These are phyloP conservation scores for Leptosomus discolor DNA, from an alignment of 2,113 vertebrate genomes.

Conservation along the genomic window DNA sequence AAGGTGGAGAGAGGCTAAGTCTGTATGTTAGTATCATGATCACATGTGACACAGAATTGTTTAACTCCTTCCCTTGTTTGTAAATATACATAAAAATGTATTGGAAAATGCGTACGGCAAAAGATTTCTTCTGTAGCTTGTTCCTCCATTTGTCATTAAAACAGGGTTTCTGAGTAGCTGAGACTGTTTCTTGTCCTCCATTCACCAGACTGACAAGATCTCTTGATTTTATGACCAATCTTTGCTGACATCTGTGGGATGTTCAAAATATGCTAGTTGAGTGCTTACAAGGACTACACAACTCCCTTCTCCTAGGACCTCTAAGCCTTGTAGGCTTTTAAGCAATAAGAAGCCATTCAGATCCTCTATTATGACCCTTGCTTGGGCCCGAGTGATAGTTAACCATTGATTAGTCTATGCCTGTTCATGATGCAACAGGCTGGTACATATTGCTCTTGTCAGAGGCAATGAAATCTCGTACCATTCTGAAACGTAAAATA, in stretches of 20 bases:
- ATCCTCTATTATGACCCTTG: neutral
- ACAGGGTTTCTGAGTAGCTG: neutral
- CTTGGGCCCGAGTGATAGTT: neutral
- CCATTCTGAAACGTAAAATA: neutral
- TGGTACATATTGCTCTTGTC: neutral
- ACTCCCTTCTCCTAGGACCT: neutral
- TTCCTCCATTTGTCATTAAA: neutral
- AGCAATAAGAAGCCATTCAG: neutral
- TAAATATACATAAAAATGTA: neutral
- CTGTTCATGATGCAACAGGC: neutral
- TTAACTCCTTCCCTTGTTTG: neutral
- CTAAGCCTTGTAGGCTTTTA: neutral
- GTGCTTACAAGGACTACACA: neutral
- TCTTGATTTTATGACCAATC: neutral
- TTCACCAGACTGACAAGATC: neutral
- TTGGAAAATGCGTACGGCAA: neutral
- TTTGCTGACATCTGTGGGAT: neutral
- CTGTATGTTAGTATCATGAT: neutral
- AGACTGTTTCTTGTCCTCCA: neutral
- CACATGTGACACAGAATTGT: neutral
- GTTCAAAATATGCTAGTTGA: neutral
- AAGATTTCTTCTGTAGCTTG: neutral
- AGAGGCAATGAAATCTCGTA: neutral
- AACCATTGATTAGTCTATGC: neutral
- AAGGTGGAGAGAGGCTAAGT: neutral